Base-by-base conservation (phyloP, 53 echinoderm and acorn worm species). In the Actinopyga echinites region DNA sequence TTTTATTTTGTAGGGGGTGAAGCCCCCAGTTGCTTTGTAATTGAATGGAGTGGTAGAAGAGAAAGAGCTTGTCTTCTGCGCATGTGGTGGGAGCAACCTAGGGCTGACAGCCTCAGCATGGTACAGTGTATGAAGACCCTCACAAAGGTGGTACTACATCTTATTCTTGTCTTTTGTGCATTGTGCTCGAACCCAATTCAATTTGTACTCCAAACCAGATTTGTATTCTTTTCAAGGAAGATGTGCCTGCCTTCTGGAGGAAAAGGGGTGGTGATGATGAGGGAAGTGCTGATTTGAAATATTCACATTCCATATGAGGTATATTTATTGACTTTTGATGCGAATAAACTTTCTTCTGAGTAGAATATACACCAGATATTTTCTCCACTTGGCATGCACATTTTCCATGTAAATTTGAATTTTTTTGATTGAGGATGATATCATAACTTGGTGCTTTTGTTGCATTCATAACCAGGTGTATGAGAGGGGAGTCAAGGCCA, bases 401-500 rank as follows among this genome's bases (percentile, higher is more conserved):
- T 26, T 8, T 71, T 71, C 44, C 43, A 42, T 71, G 22, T 22
- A 20, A 36, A 65, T 65, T 65, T 64, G 30, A 30, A 13, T 28
- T 30, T 31, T 5, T 31, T 34, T 21, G n/a, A 28, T 26, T 28
- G 2, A 65, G 4, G 34, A 65, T 7, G 65, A 20, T 22, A 32
- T 28, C 36, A 10, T 32, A 65, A 20, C 63, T 63, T 12, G 13
- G 63, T 6, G 22, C 6, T 63, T 63, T 31, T 30, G 49, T 49
- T 17, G 17, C 44, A 44, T 17, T 49, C 17, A 17, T 15, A 49
- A 49, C 36, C 85, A 97, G 97, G 94, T 97, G 15, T 97, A 88
- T 90, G 90, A 92, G 53, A 62, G 87, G 26, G 94, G 97, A 22
- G 25, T 93, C 82, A 90, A 82, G 57, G 90, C 86, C 10, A 94